Conservation (phyloP, 2,888 invertebrate species). For the Leptodirus hochenwartii region DNA sequence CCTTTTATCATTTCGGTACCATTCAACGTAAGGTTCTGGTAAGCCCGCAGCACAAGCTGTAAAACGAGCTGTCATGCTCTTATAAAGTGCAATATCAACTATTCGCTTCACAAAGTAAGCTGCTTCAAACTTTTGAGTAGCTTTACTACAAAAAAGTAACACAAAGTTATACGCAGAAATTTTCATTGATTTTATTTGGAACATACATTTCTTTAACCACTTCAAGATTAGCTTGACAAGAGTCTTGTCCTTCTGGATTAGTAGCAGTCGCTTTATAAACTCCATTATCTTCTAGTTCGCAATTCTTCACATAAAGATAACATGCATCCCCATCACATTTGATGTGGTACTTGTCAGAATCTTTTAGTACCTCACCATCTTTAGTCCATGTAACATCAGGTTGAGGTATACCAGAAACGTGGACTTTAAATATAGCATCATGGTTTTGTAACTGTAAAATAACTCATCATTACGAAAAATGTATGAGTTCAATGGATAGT, state of each 20-base stretch:
- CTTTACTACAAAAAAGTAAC: constrained; percentile 37
- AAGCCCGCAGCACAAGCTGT: constrained; percentile 80
- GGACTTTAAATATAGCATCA: constrained; percentile 69
- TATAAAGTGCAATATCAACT: constrained; percentile 71
- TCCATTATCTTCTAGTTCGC: constrained; percentile 49
- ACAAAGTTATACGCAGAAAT: background rate
- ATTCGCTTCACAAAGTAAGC: constrained; percentile 79
- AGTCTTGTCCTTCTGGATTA: constrained; percentile 64
- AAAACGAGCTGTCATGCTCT: constrained; percentile 79
- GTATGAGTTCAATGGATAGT: constrained; percentile 8
- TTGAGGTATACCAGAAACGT: constrained; percentile 60
- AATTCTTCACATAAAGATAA: constrained; percentile 54
- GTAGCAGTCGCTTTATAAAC: constrained; percentile 57
- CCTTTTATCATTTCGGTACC: constrained; percentile 64
- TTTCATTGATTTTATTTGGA: constrained; percentile 5
- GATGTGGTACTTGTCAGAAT: constrained; percentile 54
- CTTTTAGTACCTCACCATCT: constrained; percentile 53
- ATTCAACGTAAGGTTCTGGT: constrained; percentile 77
- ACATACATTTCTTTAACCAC: constrained; percentile 72
- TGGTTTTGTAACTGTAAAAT: constrained; percentile 42
- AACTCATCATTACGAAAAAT: constrained; percentile 3
- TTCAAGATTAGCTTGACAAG: constrained; percentile 53
- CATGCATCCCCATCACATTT: constrained; percentile 64
- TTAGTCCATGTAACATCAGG: constrained; percentile 81
- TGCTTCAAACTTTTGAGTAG: constrained; percentile 58